A percentile compares a stretch with the other conserved stretches of the same genome.
Evolutionary conservation across 1,140 invertebrate species (phyloP).

Genomic region (Trichomalopsis sarcophagae): DNA sequence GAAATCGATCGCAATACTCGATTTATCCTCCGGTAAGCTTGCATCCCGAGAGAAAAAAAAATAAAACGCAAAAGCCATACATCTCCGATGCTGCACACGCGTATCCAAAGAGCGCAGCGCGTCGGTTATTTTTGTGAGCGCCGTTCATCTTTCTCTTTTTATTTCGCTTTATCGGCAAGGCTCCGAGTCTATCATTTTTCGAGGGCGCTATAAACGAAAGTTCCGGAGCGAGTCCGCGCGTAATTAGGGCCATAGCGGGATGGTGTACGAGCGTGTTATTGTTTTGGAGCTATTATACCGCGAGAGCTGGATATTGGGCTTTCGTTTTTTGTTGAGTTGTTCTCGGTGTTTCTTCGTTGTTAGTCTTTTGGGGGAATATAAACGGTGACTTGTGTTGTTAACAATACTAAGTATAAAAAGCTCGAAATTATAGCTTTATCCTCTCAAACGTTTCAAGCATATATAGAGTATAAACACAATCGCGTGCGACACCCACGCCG

Average conservation of each 20-base stretch:
- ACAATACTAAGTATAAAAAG: too few relatives aligned
- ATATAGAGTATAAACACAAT: too few relatives aligned
- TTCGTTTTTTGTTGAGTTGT: neutral
- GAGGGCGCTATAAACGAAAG: neutral
- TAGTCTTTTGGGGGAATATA: too few relatives aligned
- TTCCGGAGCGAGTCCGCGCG: neutral
- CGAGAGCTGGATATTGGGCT: too few relatives aligned
- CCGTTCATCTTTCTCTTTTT: constrained; percentile 53
- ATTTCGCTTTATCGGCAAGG: constrained; percentile 52
- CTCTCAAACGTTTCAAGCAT: too few relatives aligned
- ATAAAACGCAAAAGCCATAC: too few relatives aligned
- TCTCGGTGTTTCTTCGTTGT: neutral
- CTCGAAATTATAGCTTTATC: too few relatives aligned
- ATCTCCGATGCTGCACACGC: too few relatives aligned
- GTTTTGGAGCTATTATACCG: neutral
- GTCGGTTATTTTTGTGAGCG: neutral
- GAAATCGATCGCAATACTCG: neutral
- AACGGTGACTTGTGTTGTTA: too few relatives aligned
- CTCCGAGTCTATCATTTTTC: neutral
- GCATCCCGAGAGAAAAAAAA: neutral
- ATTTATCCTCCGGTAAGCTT: neutral
- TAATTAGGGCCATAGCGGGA: neutral
- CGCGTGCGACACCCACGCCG: too few relatives aligned
- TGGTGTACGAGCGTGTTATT: neutral
- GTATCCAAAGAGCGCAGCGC: too few relatives aligned